phyloP scores from a whole-genome alignment of 2,888 invertebrate species.

The Cordilura impudica region DNA sequence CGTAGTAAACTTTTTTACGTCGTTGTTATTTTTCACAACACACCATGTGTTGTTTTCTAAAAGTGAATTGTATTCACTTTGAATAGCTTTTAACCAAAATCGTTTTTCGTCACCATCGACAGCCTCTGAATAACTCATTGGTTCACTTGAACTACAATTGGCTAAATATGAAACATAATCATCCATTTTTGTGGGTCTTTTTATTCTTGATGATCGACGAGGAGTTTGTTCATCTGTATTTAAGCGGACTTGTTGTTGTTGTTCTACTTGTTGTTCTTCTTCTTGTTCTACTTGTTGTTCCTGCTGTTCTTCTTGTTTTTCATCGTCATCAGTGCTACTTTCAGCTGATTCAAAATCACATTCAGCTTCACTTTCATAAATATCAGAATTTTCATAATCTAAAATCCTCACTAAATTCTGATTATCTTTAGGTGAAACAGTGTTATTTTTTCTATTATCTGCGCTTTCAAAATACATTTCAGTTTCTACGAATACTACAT shows the following conservation, averaged over 20 bases:
- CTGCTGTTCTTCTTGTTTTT: background rate
- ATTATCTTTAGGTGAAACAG: background rate
- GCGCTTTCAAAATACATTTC: background rate
- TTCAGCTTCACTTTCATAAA: conserved; percentile 1
- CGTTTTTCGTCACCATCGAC: background rate
- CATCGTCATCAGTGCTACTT: background rate
- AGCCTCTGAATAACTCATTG: conserved; percentile 5
- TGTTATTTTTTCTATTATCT: background rate
- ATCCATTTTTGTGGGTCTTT: conserved; percentile 2
- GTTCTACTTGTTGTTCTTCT: too few relatives aligned
- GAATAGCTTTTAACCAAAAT: conserved; percentile 4
- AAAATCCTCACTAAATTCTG: background rate
- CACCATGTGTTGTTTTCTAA: conserved; percentile 27
- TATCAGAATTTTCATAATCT: background rate
- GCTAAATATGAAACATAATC: conserved; percentile 8
- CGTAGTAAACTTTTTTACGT: conserved; percentile 23
- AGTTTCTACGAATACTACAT: conserved; percentile 19
- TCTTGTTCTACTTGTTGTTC: background rate
- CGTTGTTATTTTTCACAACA: background rate
- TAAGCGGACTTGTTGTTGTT: too few relatives aligned
- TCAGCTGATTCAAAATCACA: background rate
- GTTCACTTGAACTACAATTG: background rate
- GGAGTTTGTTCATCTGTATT: background rate
- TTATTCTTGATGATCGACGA: conserved; percentile 5
- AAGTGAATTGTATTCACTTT: conserved; percentile 8